Base-by-base conservation (phyloP, 2,797 vertebrate species). In the Balearica regulorum region DNA sequence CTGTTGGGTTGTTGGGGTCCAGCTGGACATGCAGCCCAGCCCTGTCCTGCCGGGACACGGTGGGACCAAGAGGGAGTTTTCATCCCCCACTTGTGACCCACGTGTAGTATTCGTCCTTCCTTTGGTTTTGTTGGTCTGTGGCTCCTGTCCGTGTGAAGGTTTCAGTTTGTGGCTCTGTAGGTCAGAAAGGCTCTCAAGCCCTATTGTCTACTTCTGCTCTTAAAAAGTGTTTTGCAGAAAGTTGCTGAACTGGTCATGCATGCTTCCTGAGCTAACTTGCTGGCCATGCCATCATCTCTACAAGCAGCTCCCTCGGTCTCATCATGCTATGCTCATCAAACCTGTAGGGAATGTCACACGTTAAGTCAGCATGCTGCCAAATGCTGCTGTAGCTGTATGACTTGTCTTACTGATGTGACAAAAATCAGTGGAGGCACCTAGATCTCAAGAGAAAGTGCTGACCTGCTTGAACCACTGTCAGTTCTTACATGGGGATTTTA, bases 61-160 rank as follows among this genome's bases (percentile, higher is more conserved):
- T 35, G 60, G 18, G 13, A 26, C 66, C 3, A 5, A 10, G 73
- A 31, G 20, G 12, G 35, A 22, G 35, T 69, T 76, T 83, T 29
- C 18, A 6, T 44, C 33, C 62, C 16, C 44, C 7, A 2, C 9
- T 21, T 26, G 37, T 49, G 37, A 16, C 58, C 24, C 8, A 0
- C 26, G 31, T 26, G 44, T 81, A 55, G 18, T 58, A 5, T 15
- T 28, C 18, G 43, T 83, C 43, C 5, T 87, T 57, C 75, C 44
- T 22, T 31, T 81, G 37, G 11, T 53, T 80, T 62, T 58, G 8
- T 33, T 53, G 13, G 16, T 41, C 35, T 79, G 70, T 24, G 41
- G 29, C 54, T 92, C 54, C 64, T 61, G n/a, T 20, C 29, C 6
- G 0, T 10, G 8, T 15, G n/a, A 17, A 69, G 33, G 17, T 43